Evolutionary conservation across 2,113 vertebrate genomes (phyloP).

Genomic region (Hemicordylus capensis): DNA sequence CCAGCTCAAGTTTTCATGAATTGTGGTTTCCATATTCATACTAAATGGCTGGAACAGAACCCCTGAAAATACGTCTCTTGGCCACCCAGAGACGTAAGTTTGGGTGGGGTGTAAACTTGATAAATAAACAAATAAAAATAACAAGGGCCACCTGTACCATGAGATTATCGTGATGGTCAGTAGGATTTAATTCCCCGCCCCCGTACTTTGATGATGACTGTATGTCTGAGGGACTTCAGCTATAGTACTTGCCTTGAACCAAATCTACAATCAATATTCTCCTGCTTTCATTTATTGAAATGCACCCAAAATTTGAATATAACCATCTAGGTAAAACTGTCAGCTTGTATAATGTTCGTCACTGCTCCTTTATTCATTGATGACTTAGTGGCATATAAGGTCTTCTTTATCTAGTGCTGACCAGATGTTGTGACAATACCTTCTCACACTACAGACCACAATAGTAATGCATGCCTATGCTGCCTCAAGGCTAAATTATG

Average conservation of each 20-base stretch:
- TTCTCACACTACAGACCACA: background rate
- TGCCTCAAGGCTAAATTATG: conserved; percentile 1
- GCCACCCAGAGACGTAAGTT: no score
- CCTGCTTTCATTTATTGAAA: background rate
- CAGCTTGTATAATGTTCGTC: background rate
- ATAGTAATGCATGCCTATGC: background rate
- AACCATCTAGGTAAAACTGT: background rate
- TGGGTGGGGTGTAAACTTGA: no score
- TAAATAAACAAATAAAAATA: no score
- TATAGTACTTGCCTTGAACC: background rate
- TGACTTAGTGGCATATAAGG: background rate
- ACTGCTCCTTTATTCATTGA: background rate
- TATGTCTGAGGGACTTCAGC: background rate
- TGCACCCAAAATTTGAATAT: background rate
- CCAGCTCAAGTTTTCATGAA: no score
- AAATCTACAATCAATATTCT: background rate
- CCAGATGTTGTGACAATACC: background rate
- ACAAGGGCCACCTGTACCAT: no score
- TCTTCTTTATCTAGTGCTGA: background rate
- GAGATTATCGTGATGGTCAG: background rate
- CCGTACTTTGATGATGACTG: background rate
- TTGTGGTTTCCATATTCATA: no score
- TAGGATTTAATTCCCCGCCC: background rate
- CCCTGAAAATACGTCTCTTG: no score
- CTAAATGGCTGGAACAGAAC: no score